phyloP scores from a whole-genome alignment of 1,140 invertebrate genomes.

The Heliconius hewitsoni region DNA sequence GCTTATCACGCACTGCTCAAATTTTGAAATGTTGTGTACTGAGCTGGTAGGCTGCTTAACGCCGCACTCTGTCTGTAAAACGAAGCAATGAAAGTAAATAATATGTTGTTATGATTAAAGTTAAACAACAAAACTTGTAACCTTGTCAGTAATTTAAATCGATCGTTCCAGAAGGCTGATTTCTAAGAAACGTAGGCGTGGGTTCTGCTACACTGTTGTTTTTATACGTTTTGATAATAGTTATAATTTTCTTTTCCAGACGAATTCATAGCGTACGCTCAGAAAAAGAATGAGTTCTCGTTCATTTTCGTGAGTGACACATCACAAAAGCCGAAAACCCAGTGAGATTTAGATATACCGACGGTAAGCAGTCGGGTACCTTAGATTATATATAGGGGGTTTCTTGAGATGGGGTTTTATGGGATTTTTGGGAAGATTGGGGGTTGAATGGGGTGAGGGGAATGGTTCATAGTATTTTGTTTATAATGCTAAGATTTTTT shows the following conservation, averaged over 20 bases:
- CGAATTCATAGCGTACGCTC: conserved; percentile 79
- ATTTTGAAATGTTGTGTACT: too few species aligned
- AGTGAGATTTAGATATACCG: conserved; percentile 67
- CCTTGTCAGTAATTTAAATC: too few species aligned
- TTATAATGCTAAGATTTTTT: not conserved
- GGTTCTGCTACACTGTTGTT: too few species aligned
- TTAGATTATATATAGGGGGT: conserved; percentile 24
- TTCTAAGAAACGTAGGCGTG: too few species aligned
- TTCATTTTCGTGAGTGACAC: conserved; percentile 72
- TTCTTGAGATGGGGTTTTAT: not conserved
- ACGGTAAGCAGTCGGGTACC: conserved; percentile 59
- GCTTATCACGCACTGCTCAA: too few species aligned
- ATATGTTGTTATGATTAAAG: too few species aligned
- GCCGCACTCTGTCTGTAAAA: too few species aligned
- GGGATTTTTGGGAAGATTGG: not conserved
- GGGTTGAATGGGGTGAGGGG: not conserved
- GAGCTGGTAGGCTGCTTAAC: too few species aligned
- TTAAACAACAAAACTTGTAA: too few species aligned
- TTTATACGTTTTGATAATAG: too few species aligned
- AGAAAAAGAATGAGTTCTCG: conserved; percentile 77
- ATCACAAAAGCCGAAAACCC: conserved; percentile 63
- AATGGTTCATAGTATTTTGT: not conserved
- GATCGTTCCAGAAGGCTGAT: too few species aligned
- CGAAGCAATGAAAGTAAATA: too few species aligned
- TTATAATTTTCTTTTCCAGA: conserved; percentile 65